A percentile compares a stretch with the other conserved stretches of the same genome.
phyloP scores from a whole-genome alignment of 2,113 vertebrate genomes.

The Felis catus region DNA sequence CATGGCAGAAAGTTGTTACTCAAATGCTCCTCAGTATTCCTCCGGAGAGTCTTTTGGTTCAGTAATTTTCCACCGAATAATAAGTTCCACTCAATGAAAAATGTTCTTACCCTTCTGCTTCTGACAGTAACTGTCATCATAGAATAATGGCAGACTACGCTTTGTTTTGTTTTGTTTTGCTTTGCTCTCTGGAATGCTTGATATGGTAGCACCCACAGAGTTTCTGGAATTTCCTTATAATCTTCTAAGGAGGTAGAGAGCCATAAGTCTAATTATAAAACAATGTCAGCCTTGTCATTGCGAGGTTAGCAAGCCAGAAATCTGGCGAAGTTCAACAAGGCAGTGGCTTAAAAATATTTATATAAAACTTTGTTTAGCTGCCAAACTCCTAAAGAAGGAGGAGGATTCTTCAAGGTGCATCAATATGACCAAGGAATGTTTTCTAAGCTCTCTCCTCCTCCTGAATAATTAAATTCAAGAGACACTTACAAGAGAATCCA shows the following conservation, averaged over 20 bases:
- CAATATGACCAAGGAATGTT: background rate
- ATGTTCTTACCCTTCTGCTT: background rate
- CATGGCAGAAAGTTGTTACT: background rate
- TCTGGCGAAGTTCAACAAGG: constrained; percentile 22
- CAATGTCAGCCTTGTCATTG: constrained; percentile 34
- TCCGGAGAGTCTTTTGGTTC: background rate
- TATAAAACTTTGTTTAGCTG: constrained; percentile 6
- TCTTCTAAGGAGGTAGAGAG: constrained; percentile 24
- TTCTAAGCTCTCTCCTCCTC: background rate
- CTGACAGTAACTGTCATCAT: constrained; percentile 35
- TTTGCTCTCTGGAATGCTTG: constrained; percentile 39
- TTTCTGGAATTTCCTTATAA: constrained; percentile 57
- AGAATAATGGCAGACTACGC: background rate
- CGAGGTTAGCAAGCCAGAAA: constrained; percentile 28
- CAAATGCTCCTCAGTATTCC: background rate
- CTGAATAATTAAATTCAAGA: constrained; percentile 24
- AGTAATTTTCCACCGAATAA: background rate
- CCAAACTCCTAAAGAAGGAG: background rate
- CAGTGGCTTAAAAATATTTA: constrained; percentile 24
- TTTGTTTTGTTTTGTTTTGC: constrained; percentile 42
- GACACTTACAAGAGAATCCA: background rate
- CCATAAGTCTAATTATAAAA: constrained; percentile 53
- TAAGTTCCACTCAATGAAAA: background rate
- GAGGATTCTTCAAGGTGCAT: background rate
- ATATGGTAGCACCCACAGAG: constrained; percentile 8